Base-by-base conservation (phyloP, 2,888 invertebrate species). In the Callimorpha dominula region DNA sequence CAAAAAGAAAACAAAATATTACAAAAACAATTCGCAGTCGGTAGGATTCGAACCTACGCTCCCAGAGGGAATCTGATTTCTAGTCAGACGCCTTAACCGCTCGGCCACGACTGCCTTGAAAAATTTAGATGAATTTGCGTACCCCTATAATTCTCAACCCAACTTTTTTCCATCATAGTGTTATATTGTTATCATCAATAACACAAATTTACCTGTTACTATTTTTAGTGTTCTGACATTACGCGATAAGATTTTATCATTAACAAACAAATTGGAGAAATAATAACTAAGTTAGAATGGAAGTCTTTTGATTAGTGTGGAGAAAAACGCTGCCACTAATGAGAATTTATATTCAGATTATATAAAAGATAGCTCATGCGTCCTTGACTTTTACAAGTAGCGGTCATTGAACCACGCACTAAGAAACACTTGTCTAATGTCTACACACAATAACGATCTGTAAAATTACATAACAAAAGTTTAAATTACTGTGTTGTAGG, bases 1-100 rank as follows among this genome's bases (percentile, higher is more conserved):
- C 88, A 93, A 92, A 85, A 76, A 78, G 80, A 86, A 83, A 79
- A 76, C 8, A 78, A 81, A 85, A 82, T 77, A 65, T 52, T 46
- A 76, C 76, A 83, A 86, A 88, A 89, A 86, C 74, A 66, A 7
- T 90, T 88, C 97, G 97, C 97, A 97, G 97, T 97, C 97, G 97
- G 97, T 97, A 97, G 97, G 97, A 97, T 97, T 97, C 97, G 97
- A 97, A 97, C 97, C 97, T 97, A 97, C 97, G 97, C 97, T 97
- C 97, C 97, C 97, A 97, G 97, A 97, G 97, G 97, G 97, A 97
- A 97, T 97, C 97, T 97, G 97, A 97, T 97, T 97, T 97, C 97
- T 97, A 97, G 97, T 97, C 97, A 97, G 97, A 97, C 97, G 97
- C 97, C 97, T 97, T 97, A 97, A 97, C 97, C 97, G 97, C 97